Base-by-base conservation (phyloP, 2,113 vertebrate genomes). In the Phaetusa simplex region DNA sequence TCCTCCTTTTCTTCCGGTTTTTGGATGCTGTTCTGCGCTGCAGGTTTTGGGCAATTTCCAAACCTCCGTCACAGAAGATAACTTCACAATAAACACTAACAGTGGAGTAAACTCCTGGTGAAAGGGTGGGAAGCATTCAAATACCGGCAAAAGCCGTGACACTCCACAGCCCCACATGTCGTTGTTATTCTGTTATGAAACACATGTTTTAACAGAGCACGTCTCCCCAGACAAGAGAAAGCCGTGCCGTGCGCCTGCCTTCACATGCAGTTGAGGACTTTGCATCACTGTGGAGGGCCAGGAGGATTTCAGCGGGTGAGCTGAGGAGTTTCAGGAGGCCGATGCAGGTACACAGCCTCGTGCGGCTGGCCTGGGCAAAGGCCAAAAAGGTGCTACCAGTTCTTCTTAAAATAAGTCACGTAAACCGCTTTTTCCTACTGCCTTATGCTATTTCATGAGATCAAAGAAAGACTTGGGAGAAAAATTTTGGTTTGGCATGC, bases 41-140 rank as follows among this genome's bases (percentile, higher is more conserved):
- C 82, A 72, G 55, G 38, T 94, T 92, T 97, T 89, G 95, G 90
- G 94, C 65, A 88, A 88, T 88, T 89, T 94, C 86, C 92, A 96
- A 96, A 91, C 21, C 40, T 78, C 72, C 53, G 86, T 94, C 86
- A 82, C 53, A 38, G 58, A 69, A 69, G 81, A 32, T 61, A 62
- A 81, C 43, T 90, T 95, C 67, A 69, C 43, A 85, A 88, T 59
- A 93, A 92, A 81, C 23, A 74, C 27, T 72, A 94, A 72, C 23
- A 82, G 66, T 43, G 49, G 38, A 89, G 58, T 91, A 91, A 94
- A 95, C 95, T 95, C 62, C 76, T 10, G 3, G 21, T 74, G 69
- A 78, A 94, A 95, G 94, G 17, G 16, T 85, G 34, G 64, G 67
- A 92, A 94, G 29, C 29, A 47, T 73, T 86, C 77, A 50, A 70